Conservation (phyloP, 1,140 invertebrate genomes). For the Cydia strobilella region DNA sequence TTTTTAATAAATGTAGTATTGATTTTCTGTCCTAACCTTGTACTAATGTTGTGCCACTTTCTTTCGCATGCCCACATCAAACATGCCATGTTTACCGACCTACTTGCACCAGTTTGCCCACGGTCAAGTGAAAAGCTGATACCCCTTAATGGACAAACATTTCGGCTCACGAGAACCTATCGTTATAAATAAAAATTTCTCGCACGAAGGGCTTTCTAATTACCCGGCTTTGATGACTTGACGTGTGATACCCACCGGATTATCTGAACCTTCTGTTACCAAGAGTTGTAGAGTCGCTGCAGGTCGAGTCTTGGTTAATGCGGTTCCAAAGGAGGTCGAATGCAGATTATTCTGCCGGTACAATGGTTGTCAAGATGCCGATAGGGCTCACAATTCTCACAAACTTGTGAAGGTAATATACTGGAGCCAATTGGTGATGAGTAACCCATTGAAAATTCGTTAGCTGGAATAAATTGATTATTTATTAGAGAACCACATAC, state of each 20-base stretch:
- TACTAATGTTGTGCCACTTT: neutral
- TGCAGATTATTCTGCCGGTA: conserved; percentile 25
- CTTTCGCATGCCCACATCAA: conserved; percentile 8
- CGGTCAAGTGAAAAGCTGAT: conserved; percentile 28
- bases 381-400: conserved; percentile 20
- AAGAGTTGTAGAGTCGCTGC: neutral
- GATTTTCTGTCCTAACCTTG: neutral
- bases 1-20: neutral
- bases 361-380: conserved; percentile 24
- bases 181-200: conserved; percentile 43
- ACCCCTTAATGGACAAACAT: conserved; percentile 38
- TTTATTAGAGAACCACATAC: conserved; percentile 5
- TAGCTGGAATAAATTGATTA: neutral
- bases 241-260: conserved; percentile 29
- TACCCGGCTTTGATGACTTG: conserved; percentile 38
- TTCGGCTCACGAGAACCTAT: conserved; percentile 44
- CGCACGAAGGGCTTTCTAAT: conserved; percentile 49
- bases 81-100: conserved; percentile 19
- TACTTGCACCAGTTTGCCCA: conserved; percentile 27
- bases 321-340: conserved; percentile 32
- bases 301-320: neutral
- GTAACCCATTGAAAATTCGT: neutral
- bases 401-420: conserved; percentile 7
- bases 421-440: conserved; percentile 19
- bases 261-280: neutral